phyloP scores from a whole-genome alignment of 2,888 invertebrate genomes.

The Coronaproctus castanopsis region DNA sequence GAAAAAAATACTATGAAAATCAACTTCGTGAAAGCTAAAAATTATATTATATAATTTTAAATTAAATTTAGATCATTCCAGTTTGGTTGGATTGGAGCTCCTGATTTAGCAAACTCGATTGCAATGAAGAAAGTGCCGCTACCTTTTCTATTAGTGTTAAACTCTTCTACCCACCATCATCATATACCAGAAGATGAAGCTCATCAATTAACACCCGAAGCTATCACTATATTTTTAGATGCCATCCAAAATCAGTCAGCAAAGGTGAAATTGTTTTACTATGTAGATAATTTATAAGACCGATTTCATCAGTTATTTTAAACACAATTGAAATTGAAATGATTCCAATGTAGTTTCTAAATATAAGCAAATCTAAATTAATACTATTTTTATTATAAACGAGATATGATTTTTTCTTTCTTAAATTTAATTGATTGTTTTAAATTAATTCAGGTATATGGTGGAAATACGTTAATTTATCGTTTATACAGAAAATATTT shows the following conservation, averaged over 20 bases:
- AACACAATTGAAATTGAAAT: not conserved
- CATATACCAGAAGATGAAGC: conserved; percentile 74
- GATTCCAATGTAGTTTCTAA: not conserved
- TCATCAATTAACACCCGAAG: conserved; percentile 55
- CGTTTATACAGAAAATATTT: conserved; percentile 60
- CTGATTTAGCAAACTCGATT: conserved; percentile 79
- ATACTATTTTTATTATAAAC: no score
- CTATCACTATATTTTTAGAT: conserved; percentile 52
- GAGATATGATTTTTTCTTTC: no score
- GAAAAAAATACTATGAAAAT: no score
- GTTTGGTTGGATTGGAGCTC: conserved; percentile 86
- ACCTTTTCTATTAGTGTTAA: conserved; percentile 73
- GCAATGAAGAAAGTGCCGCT: conserved; percentile 66
- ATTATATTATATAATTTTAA: no score
- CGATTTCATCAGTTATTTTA: not conserved
- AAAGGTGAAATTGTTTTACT: conserved; percentile 38
- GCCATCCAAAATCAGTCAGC: conserved; percentile 56
- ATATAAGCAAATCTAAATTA: no score
- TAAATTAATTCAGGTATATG: conserved; percentile 56
- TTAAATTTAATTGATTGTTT: no score
- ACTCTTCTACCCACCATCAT: conserved; percentile 79
- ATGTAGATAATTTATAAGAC: not conserved
- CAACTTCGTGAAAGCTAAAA: no score
- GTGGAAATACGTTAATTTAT: conserved; percentile 60
- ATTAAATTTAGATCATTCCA: conserved; percentile 41